Percentiles rank a stretch among this genome's conserved stretches.
Evolutionary conservation across 2,888 invertebrate genomes (phyloP).

Genomic region (Selenia dentaria): DNA sequence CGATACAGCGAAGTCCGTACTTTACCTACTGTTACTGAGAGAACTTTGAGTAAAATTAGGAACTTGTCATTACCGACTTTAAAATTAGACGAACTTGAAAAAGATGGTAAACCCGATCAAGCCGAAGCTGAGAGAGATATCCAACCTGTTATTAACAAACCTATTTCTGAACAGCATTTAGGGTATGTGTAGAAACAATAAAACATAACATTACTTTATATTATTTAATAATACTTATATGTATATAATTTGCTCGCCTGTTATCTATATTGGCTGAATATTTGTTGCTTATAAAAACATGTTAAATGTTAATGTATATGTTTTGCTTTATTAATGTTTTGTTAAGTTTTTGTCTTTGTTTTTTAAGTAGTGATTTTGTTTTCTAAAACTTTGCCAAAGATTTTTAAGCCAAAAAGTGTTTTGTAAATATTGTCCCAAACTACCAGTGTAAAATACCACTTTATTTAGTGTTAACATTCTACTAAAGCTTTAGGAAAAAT

Average conservation of each 20-base stretch:
- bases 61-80: conserved; percentile 76
- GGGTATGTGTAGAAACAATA: conserved; percentile 73
- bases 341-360: conserved; percentile 32
- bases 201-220: not conserved
- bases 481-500: conserved; percentile 2
- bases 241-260: conserved; percentile 35
- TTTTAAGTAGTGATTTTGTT: conserved; percentile 19
- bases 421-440: conserved; percentile 30
- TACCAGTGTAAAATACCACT: conserved; percentile 71
- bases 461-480: conserved; percentile 44
- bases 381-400: conserved; percentile 30
- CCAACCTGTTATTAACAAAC: conserved; percentile 55
- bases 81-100: conserved; percentile 67
- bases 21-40: conserved; percentile 62
- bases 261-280: conserved; percentile 54
- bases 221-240: conserved; percentile 11
- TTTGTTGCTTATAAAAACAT: conserved; percentile 13
- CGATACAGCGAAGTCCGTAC: conserved; percentile 68
- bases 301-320: conserved; percentile 33
- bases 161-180: conserved; percentile 83
- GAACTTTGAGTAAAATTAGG: conserved; percentile 62
- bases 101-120: conserved; percentile 50
- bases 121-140: conserved; percentile 65
- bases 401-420: conserved; percentile 33
- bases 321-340: conserved; percentile 31